A percentile compares a stretch with the other conserved stretches of the same genome.
These are phyloP conservation scores for Pantelozetes paolii DNA, from an alignment of 2,888 invertebrate genomes.

Conservation along the genomic window DNA sequence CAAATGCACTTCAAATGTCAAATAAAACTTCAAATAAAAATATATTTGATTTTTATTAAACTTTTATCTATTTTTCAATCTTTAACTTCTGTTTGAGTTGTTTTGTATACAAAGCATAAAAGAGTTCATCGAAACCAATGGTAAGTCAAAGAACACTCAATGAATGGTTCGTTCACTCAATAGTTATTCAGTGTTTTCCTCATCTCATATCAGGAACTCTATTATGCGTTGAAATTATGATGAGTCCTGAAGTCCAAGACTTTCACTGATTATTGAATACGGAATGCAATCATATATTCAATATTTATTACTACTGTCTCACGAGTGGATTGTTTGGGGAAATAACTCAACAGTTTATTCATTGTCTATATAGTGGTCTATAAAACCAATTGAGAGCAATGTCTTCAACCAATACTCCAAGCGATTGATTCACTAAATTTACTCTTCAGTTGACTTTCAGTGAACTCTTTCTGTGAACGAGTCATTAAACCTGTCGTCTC, in stretches of 20 bases:
- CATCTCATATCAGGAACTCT: too few relatives aligned
- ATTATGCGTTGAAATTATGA: too few relatives aligned
- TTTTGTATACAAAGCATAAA: neutral
- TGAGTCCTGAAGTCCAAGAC: too few relatives aligned
- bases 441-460: neutral
- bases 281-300: too few relatives aligned
- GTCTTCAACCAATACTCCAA: neutral
- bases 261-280: too few relatives aligned
- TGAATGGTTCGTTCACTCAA: neutral
- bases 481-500: constrained; percentile 18
- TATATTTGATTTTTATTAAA: neutral
- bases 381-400: constrained; percentile 2
- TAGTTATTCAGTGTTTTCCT: too few relatives aligned
- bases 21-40: too few relatives aligned
- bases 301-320: too few relatives aligned
- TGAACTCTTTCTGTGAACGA: constrained; percentile 22
- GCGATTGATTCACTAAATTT: too few relatives aligned
- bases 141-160: constrained; percentile 9
- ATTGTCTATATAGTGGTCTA: neutral
- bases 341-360: neutral
- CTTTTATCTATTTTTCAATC: neutral
- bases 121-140: neutral
- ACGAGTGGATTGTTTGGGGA: neutral
- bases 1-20: too few relatives aligned
- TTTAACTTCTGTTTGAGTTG: neutral